Base-by-base conservation (phyloP, 2,888 invertebrate genomes). In the Caenorhabditis doughertyi region DNA sequence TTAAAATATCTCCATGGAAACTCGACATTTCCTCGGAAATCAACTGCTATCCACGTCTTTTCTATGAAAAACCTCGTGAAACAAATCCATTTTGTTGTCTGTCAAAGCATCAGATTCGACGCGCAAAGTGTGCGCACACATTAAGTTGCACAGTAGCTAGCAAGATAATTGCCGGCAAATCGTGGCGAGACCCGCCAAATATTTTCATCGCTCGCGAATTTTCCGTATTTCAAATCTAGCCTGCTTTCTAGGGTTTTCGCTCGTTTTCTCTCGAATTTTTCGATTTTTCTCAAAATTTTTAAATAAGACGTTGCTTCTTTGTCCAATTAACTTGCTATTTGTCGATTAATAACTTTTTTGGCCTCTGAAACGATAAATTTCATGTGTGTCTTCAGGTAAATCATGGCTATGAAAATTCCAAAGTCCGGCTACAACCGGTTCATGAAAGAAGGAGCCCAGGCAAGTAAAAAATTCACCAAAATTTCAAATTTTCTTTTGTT, bases 401-500 rank as follows among this genome's bases (percentile, higher is more conserved):
- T 74, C 39, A 90, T 90, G 90, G 91, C 91, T 21, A 86, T 89
- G 86, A 81, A 84, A 21, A 87, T 92, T 35, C 92, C 92, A 42
- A 90, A 91, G 83, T 87, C 89, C 53, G 92, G 92, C 39, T 88
- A 90, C 51, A 81, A 85, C 74, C 89, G 91, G 44, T 89, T 92
- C 81, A 88, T 92, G 88, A 92, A 92, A 79, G 92, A 92, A 76
- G 92, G 92, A 23, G 88, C 92, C 42, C 87, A 86, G 88, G 90
- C 90, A 49, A 18, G 27, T 47, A 16, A 21, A 21, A 35, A 25
- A 42, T 11, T 18, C 13, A 18, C 29, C 44, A n/a, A n/a, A n/a
- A 5, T 56, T 47, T 47, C 9, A 23, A 32, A 11, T 39, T 11
- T 21, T 49, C 11, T 21, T 21, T 42, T 2, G 42, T 60, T 35